Evolutionary conservation across 1,140 invertebrate genomes (phyloP), one percentile per base, ranked within the genome.

Genomic region (Leptinotarsa lineolata): DNA sequence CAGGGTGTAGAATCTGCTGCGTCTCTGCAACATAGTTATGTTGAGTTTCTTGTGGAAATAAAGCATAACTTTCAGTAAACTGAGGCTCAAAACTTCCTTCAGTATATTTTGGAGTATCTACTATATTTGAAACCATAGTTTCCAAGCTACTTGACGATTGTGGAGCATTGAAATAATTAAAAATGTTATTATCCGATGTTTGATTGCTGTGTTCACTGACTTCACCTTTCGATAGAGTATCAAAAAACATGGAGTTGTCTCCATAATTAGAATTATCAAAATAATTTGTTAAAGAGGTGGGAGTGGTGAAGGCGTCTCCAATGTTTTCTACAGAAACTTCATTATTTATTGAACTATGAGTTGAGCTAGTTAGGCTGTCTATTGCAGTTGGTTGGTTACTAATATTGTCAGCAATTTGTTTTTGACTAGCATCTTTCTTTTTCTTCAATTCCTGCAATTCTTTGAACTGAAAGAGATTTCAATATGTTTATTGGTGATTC

Each of bases 361-460:
- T 74, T 68, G 69, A 63, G 44, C 46, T 46, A 44, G 15, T 68
- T 60, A 74, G 44, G 45, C 20, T 73, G 67, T 39, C 67, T 74
- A 48, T 68, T 74, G 76, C 67, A 68, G 74, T 75, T 65, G 70
- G 63, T 22, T 70, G n/a, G 4, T 66, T 54, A 72, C 65, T 73
- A 46, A 60, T 8, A 44, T 72, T n/a, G 15, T 20, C 44, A 13
- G 12, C 39, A 69, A 45, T 12, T 60, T 60, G n/a, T 22, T 70
- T 48, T 21, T 58, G 54, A 24, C 5, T 68, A 24, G 73, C 73
- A 63, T 67, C 64, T 46, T 74, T 68, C 44, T 74, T 78, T 68
- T 73, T 75, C 58, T 78, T 78, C 15, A 76, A 54, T 74, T 78
- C 74, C 46, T 77, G 74, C 12, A 77, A 60, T 74, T 77, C 76